phyloP scores from a whole-genome alignment of 23 tunicate species.

The Styela plicata region DNA sequence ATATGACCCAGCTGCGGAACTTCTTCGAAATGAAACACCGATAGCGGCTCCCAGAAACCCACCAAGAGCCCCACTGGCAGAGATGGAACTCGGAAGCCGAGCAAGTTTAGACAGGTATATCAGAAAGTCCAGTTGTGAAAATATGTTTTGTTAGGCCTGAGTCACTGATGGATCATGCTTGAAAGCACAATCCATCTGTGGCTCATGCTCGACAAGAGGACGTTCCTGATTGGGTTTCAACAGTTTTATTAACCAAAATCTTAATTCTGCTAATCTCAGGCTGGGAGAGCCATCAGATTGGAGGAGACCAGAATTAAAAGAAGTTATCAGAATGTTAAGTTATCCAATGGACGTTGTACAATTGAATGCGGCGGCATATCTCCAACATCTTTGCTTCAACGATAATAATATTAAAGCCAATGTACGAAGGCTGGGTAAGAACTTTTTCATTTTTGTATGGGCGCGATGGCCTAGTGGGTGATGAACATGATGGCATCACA shows the following conservation, averaged over 20 bases:
- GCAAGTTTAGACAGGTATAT: constrained; percentile 75
- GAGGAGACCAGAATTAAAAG: constrained; percentile 62
- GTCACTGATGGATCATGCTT: too few relatives aligned
- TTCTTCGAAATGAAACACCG: constrained; percentile 35
- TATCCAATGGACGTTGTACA: constrained; percentile 89
- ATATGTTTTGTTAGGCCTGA: too few relatives aligned
- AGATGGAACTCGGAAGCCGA: constrained; percentile 77
- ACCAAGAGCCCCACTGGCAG: constrained; percentile 73
- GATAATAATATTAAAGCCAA: constrained; percentile 69
- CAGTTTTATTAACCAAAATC: too few relatives aligned
- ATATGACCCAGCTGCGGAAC: constrained; percentile 13
- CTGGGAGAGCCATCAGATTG: constrained; percentile 46
- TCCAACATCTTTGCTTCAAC: constrained; percentile 90
- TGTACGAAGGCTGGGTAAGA: constrained; percentile 58
- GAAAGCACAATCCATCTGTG: too few relatives aligned
- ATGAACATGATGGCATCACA: too few relatives aligned
- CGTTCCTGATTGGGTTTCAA: too few relatives aligned
- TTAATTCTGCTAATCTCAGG: too few relatives aligned
- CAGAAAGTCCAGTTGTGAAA: too few relatives aligned
- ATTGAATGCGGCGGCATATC: constrained; percentile 93
- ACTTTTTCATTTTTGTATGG: not conserved
- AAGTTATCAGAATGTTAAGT: constrained; percentile 79
- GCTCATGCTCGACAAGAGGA: too few relatives aligned
- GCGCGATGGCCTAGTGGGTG: too few relatives aligned
- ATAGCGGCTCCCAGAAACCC: constrained; percentile 62